These are phyloP conservation scores for Diachasma alloeum DNA, from an alignment of 1,140 invertebrate species.

Conservation along the genomic window DNA sequence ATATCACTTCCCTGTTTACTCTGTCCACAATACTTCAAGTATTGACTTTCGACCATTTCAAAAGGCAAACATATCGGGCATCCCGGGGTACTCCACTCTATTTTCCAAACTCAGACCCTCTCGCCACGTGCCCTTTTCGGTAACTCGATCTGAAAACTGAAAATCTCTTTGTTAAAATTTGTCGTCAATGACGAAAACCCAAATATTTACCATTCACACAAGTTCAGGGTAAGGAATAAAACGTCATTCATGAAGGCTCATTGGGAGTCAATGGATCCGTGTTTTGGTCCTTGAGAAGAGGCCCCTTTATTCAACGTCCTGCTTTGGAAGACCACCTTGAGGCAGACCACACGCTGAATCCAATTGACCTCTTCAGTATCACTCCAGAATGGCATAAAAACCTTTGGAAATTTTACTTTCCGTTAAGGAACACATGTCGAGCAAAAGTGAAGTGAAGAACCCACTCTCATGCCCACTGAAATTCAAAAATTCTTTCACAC, in stretches of 20 bases:
- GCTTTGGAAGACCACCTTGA: slow-evolving; percentile 1
- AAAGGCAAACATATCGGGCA: background rate
- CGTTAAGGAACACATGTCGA: background rate
- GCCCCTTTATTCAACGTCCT: background rate
- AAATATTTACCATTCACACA: background rate
- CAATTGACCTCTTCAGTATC: slow-evolving; percentile 10
- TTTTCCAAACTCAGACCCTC: background rate
- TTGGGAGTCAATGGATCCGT: background rate
- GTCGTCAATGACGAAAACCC: background rate
- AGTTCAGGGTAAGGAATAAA: background rate
- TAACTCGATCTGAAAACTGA: background rate
- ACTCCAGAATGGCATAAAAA: slow-evolving; percentile 3
- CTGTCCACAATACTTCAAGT: background rate
- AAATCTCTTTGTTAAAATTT: background rate
- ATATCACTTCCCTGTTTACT: background rate
- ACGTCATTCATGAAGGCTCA: background rate
- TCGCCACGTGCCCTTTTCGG: background rate
- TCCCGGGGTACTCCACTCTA: background rate
- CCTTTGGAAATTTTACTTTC: background rate
- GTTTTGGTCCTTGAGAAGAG: background rate
- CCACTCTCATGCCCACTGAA: background rate
- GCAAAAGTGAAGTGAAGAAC: background rate
- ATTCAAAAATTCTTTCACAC: background rate
- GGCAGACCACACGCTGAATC: background rate
- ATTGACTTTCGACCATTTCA: background rate